phyloP scores from a whole-genome alignment of 1,140 invertebrate genomes.

The Eupristina koningsbergeri region DNA sequence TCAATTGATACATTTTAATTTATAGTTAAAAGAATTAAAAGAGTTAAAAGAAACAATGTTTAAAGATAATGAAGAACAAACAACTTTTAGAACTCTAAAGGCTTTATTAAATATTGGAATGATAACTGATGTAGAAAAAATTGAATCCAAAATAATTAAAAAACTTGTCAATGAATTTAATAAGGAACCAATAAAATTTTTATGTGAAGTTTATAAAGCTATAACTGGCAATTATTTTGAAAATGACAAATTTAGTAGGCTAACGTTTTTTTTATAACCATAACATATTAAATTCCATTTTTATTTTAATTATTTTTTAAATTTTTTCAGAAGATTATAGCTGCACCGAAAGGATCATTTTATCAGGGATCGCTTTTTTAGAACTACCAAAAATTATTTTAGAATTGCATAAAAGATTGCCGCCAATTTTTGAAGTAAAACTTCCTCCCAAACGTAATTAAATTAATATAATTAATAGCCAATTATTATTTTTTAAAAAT shows the following conservation, averaged over 20 bases:
- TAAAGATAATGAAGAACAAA: slow-evolving; percentile 61
- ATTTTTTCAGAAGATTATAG: slow-evolving; percentile 62
- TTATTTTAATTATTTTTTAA: background rate
- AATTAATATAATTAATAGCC: background rate
- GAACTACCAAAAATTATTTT: slow-evolving; percentile 63
- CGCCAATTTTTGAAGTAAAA: slow-evolving; percentile 50
- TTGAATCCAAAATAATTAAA: slow-evolving; percentile 57
- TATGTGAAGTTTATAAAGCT: slow-evolving; percentile 64
- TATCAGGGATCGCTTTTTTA: slow-evolving; percentile 67
- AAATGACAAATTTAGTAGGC: slow-evolving; percentile 63
- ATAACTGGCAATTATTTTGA: slow-evolving; percentile 65
- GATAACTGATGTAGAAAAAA: slow-evolving; percentile 59
- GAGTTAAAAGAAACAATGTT: slow-evolving; percentile 60
- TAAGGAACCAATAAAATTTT: slow-evolving; percentile 60
- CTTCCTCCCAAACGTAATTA: slow-evolving; percentile 63
- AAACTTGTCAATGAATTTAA: slow-evolving; percentile 55
- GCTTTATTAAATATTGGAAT: slow-evolving; percentile 62
- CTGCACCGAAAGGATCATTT: slow-evolving; percentile 65
- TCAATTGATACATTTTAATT: background rate
- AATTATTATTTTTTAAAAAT: background rate
- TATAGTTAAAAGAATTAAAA: slow-evolving; percentile 51
- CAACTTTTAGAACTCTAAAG: slow-evolving; percentile 57
- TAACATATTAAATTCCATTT: background rate
- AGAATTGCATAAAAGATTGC: slow-evolving; percentile 63
- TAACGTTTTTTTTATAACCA: background rate